phyloP scores from a whole-genome alignment of 2,797 vertebrate genomes.

The Epinephelus awoara region DNA sequence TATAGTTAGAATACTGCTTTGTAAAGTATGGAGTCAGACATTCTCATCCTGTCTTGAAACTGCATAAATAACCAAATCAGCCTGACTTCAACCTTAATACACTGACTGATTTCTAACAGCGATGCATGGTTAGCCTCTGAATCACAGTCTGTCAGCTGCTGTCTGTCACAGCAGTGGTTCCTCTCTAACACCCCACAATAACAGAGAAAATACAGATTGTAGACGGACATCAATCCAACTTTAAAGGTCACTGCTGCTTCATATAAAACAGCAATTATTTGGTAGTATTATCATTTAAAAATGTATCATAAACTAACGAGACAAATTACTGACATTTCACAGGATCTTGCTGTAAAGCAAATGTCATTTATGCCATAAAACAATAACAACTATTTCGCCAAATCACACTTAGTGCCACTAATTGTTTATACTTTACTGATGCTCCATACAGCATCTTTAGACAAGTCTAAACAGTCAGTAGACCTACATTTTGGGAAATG shows the following conservation, averaged over 20 bases:
- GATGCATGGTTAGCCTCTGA: constrained; percentile 55
- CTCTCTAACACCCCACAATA: background rate
- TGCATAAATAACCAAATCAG: constrained; percentile 49
- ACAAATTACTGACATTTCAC: background rate
- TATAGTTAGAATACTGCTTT: background rate
- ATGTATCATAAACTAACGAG: background rate
- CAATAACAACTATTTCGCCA: background rate
- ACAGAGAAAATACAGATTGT: background rate
- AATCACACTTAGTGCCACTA: background rate
- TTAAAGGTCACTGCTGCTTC: background rate
- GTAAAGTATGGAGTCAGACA: background rate
- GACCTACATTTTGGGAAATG: background rate
- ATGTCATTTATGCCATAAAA: background rate
- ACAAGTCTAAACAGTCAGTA: background rate
- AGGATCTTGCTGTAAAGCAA: background rate
- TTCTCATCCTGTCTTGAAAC: constrained; percentile 76
- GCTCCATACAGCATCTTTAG: background rate
- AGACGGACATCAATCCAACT: background rate
- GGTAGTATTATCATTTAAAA: background rate
- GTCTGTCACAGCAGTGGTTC: constrained; percentile 18
- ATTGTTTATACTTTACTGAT: too few relatives aligned
- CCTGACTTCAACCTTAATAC: constrained; percentile 40
- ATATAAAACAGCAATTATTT: too few relatives aligned
- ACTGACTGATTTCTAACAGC: constrained; percentile 56
- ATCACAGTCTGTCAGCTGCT: constrained; percentile 15